Percentiles rank a stretch among this genome's conserved stretches.
Conservation (phyloP, 2,113 vertebrate genomes). For the Lota lota region DNA sequence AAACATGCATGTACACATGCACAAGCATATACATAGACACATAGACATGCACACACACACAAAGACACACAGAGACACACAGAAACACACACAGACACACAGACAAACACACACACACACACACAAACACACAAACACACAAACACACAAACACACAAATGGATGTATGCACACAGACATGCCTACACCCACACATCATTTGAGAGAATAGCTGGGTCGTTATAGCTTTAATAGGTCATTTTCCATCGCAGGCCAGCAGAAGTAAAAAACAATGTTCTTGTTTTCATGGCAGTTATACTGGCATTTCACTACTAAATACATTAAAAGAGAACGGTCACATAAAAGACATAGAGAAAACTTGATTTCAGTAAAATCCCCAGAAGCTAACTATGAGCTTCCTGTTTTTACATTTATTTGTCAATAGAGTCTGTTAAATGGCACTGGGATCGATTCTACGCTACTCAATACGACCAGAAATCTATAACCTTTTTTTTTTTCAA, state of each 20-base stretch:
- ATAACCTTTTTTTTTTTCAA: too few species aligned
- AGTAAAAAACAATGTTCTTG: constrained; percentile 6
- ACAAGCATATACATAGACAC: constrained; percentile 15
- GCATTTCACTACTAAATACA: background rate
- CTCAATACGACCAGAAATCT: too few species aligned
- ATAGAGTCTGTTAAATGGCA: too few species aligned
- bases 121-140: background rate
- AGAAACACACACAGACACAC: background rate
- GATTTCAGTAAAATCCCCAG: too few species aligned
- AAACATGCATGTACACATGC: constrained; percentile 4
- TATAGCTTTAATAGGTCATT: too few species aligned
- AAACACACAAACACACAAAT: constrained; percentile 2
- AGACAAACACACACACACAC: background rate
- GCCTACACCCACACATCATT: background rate
- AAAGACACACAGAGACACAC: constrained; percentile 1
- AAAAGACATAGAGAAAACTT: too few species aligned
- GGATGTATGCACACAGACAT: background rate
- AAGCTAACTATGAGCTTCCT: too few species aligned
- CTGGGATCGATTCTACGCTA: too few species aligned
- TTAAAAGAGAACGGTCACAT: background rate
- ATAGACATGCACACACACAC: background rate
- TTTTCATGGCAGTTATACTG: background rate
- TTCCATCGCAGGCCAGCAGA: background rate
- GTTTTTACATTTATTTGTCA: too few species aligned
- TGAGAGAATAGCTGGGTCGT: background rate